A percentile compares a stretch with the other conserved stretches of the same genome.
Conservation (phyloP, 2,113 vertebrate genomes). For the Megaptera novaeangliae region DNA sequence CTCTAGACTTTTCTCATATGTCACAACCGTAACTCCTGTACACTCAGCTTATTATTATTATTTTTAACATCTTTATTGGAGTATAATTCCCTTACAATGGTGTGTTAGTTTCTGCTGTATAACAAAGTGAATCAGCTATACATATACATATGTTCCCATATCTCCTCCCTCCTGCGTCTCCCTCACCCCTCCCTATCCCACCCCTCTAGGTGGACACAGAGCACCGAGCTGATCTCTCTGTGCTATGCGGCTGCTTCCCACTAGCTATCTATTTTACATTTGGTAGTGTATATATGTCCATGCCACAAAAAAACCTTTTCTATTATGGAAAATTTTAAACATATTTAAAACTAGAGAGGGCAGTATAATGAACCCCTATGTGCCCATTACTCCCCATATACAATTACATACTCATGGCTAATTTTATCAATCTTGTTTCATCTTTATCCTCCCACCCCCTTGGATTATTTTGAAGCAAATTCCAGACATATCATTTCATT, state of each 20-base stretch:
- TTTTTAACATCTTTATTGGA: no score
- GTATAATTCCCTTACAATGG: no score
- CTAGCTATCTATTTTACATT: no score
- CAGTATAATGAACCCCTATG: background rate
- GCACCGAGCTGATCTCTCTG: no score
- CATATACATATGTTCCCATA: no score
- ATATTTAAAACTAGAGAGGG: background rate
- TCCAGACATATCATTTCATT: background rate
- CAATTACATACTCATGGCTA: background rate
- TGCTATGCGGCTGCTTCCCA: no score
- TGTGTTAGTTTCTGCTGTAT: no score
- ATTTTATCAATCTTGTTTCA: background rate
- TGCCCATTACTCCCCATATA: background rate
- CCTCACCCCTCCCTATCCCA: no score
- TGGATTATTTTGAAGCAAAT: constrained; percentile 18
- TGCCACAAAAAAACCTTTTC: background rate
- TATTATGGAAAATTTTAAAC: background rate
- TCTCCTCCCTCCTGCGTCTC: no score
- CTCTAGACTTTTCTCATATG: background rate
- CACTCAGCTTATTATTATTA: background rate
- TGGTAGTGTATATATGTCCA: no score
- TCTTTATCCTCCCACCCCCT: background rate
- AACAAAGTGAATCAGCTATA: no score
- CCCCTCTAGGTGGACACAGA: no score
- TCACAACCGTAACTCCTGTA: background rate